phyloP scores from a whole-genome alignment of 2,797 vertebrate species.

The Acanthiza pusilla region DNA sequence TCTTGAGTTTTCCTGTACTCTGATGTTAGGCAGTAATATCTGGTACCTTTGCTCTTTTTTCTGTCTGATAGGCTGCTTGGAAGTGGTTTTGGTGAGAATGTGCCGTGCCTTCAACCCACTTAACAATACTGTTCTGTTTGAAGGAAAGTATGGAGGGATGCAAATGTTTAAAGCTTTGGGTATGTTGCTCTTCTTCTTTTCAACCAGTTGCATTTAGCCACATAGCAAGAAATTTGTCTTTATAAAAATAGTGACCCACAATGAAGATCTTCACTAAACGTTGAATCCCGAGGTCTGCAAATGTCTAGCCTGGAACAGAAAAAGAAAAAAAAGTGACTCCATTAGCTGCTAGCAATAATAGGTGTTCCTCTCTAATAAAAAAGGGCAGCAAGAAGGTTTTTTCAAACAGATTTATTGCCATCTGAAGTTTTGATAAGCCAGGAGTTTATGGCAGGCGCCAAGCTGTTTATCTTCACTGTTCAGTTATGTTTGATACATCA shows the following conservation, averaged over 20 bases:
- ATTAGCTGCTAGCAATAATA: neutral
- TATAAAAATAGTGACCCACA: neutral
- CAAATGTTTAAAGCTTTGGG: constrained; percentile 99
- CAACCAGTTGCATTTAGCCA: neutral
- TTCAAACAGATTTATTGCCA: neutral
- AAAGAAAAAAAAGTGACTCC: neutral
- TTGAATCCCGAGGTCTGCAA: neutral
- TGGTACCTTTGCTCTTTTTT: neutral
- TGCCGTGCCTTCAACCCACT: constrained; percentile 98
- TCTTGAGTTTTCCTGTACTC: neutral
- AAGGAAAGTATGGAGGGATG: constrained; percentile 99
- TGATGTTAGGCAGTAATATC: neutral
- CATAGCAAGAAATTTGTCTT: neutral
- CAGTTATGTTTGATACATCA: neutral
- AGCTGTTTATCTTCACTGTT: neutral
- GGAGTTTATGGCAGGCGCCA: neutral
- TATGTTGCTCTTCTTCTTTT: constrained; percentile 63
- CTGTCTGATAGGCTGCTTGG: constrained; percentile 87
- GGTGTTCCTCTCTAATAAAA: neutral
- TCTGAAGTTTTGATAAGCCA: neutral
- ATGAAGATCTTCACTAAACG: neutral
- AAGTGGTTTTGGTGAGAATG: constrained; percentile 99
- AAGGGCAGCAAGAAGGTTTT: neutral
- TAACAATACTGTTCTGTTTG: constrained; percentile 99
- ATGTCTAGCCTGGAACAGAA: neutral